Evolutionary conservation across 2,113 vertebrate genomes (phyloP), one percentile per base, ranked within the genome.

Genomic region (Neofelis nebulosa): DNA sequence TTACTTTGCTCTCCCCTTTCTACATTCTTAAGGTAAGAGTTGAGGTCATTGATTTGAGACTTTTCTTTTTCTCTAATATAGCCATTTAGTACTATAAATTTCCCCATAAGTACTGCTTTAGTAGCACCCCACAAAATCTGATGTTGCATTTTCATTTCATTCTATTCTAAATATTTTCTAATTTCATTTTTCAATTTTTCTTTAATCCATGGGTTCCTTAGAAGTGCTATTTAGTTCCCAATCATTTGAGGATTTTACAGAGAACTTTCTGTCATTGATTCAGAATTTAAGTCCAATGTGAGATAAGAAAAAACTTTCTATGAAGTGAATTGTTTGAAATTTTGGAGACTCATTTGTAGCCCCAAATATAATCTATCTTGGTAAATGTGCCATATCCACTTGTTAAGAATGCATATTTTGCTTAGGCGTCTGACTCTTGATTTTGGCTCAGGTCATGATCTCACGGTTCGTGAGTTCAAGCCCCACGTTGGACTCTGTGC

Each of bases 81-180:
- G 41, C 36, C 87, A 61, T 74, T 68, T 41, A 52, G 57, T 45
- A n/a, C 55, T 89, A 63, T 36, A 48, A 38, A 68, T 68, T 27
- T 89, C 57, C 48, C 41, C 52, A 14, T 14, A 38, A 65, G 12
- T 55, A 41, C 88, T 78, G 7, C 16, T 10, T 73, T 61, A n/a
- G 48, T 48, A 74, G n/a, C 29, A 57, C 13, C 10, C 55, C 12
- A 19, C 50, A 71, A 82, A n/a, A 66, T 71, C 25, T 89, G 18
- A 36, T 15, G 1, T 74, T 89, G n/a, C 71, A 79, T 87, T 71
- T 71, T 65, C 52, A 57, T 79, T 87, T 83, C 41, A 74, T 90
- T 82, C 41, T 87, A 23, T 71, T 92, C 31, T 91, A 93, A 90
- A 82, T 92, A 36, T 33, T n/a, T 85, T 86, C 93, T 63, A 23